phyloP scores from a whole-genome alignment of 2,888 invertebrate genomes.

The Chymomyza caudatula region DNA sequence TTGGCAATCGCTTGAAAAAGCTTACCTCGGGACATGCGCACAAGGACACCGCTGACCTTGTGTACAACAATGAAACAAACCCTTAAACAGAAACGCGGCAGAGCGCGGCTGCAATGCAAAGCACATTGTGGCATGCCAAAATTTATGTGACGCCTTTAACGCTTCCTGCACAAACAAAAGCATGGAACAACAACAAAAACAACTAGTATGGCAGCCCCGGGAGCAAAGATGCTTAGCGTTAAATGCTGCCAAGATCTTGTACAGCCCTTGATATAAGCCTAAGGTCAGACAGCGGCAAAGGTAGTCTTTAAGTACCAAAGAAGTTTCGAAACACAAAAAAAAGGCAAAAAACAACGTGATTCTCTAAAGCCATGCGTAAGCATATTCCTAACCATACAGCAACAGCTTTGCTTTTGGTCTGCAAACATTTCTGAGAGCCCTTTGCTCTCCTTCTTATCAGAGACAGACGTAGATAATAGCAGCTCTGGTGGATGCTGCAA shows the following conservation, averaged over 20 bases:
- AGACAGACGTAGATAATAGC: background rate
- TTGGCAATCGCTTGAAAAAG: no score
- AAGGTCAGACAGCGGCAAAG: background rate
- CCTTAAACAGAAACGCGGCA: conserved; percentile 1
- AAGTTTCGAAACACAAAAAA: background rate
- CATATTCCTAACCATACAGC: conserved; percentile 15
- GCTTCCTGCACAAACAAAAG: background rate
- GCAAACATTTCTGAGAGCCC: conserved; percentile 28
- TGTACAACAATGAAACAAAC: conserved; percentile 23
- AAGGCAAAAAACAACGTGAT: conserved; percentile 20
- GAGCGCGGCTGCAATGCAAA: conserved; percentile 38
- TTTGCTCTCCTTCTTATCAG: conserved; percentile 50
- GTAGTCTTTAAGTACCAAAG: no score
- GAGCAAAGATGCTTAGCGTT: no score
- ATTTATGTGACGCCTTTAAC: background rate
- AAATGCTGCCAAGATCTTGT: no score
- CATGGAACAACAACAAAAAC: conserved; percentile 7
- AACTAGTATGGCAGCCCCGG: background rate
- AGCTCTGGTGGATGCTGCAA: conserved; percentile 45
- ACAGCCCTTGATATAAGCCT: no score
- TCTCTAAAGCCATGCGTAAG: conserved; percentile 10
- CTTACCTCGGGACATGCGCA: conserved; percentile 53
- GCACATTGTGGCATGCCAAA: conserved; percentile 44
- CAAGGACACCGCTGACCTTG: conserved; percentile 42
- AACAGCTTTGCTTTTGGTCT: conserved; percentile 30